A percentile compares a stretch with the other conserved stretches of the same genome.
Conservation (phyloP, 2,797 vertebrate species). For the Phataginus tricuspis region DNA sequence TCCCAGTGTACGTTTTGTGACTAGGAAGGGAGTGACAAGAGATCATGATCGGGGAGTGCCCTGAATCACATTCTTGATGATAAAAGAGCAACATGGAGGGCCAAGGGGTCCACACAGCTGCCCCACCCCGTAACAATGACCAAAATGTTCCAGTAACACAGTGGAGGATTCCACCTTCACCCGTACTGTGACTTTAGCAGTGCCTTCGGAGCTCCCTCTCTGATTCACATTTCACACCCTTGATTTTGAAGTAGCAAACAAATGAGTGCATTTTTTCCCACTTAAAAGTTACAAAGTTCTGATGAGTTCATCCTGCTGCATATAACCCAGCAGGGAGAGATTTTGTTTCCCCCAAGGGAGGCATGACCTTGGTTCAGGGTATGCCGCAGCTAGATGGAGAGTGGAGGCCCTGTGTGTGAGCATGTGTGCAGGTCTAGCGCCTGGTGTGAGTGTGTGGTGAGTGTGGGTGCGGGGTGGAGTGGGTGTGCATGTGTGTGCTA, state of each 20-base stretch:
- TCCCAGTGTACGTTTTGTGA: background rate
- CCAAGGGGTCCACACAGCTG: accelerated
- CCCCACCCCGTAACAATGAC: background rate
- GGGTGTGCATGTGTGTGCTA: background rate
- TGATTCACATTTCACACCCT: background rate
- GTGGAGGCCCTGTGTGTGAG: no score
- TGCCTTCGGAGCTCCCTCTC: background rate
- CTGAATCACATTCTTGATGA: no score
- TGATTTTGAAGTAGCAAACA: background rate
- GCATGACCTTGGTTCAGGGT: background rate
- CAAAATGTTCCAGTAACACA: background rate
- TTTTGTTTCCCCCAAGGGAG: background rate
- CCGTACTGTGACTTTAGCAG: accelerated
- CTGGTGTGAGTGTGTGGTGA: background rate
- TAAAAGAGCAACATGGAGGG: background rate
- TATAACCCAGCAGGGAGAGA: background rate
- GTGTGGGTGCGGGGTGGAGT: background rate
- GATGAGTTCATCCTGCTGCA: background rate
- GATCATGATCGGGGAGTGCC: no score
- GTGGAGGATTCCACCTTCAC: background rate
- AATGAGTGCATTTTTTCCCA: background rate
- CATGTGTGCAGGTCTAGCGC: background rate
- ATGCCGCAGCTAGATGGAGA: background rate
- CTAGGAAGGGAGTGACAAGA: background rate
- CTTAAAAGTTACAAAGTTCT: background rate